phyloP scores from a whole-genome alignment of 2,797 vertebrate species.

The Poecilia gillii region DNA sequence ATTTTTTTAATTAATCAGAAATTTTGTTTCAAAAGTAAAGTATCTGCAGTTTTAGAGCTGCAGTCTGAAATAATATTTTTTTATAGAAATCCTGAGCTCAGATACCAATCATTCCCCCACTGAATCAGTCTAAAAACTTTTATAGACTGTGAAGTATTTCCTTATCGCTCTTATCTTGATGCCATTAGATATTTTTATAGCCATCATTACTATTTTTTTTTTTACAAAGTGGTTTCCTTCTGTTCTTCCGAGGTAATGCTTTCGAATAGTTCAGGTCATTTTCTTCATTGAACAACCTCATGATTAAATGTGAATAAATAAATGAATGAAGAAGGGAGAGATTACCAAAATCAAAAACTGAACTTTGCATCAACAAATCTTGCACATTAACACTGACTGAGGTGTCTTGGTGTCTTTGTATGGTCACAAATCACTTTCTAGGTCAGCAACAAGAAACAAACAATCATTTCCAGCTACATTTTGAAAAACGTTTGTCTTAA shows the following conservation, averaged over 20 bases:
- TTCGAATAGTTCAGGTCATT: constrained; percentile 9
- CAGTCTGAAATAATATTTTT: neutral
- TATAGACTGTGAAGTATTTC: constrained; percentile 11
- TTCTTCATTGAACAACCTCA: neutral
- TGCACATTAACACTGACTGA: neutral
- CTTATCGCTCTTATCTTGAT: neutral
- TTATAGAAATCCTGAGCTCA: constrained; percentile 20
- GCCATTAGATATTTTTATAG: constrained; percentile 18
- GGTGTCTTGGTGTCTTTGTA: too few relatives aligned
- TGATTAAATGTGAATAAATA: neutral
- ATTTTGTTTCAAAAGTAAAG: neutral
- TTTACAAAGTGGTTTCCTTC: neutral
- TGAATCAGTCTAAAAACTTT: constrained; percentile 36
- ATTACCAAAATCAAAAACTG: neutral
- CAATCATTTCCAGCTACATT: neutral
- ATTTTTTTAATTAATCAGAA: neutral
- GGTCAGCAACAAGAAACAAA: neutral
- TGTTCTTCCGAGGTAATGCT: neutral
- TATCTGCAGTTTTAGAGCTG: neutral
- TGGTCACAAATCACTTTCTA: neutral
- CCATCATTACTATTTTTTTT: neutral
- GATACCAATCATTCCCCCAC: constrained; percentile 53
- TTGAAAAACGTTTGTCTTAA: neutral
- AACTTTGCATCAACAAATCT: neutral
- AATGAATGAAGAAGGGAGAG: neutral